Base-by-base conservation (phyloP, 2,113 vertebrate genomes). In the Heteronetta atricapilla region DNA sequence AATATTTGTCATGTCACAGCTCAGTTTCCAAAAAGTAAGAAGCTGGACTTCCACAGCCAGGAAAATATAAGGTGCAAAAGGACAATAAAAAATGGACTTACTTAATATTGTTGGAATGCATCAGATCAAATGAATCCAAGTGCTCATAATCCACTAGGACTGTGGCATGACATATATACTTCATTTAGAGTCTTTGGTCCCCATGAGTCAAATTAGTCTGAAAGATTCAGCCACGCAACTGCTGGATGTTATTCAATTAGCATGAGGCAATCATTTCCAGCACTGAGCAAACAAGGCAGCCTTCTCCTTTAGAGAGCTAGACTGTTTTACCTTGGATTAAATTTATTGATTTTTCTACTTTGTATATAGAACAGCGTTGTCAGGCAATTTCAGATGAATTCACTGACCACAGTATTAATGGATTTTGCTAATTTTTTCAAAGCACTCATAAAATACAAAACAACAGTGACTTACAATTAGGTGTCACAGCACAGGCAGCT, bases 251-350 rank as follows among this genome's bases (percentile, higher is more conserved):
- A 75, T 53, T 89, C 82, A 88, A 44, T 75, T 70, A 76, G 70
- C 19, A 17, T 82, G 52, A 96, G 78, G 75, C 78, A 90, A 72
- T 56, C 63, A 88, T 88, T 96, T 91, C 92, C 86, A 95, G 56
- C 10, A 70, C 83, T 89, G 74, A 53, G 79, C 62, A 82, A 55
- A 42, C 3, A 1, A 77, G 68, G 55, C 77, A 92, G 64, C 73
- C 68, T 62, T 55, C 73, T 53, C 68, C 92, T 90, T 72, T 42
- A n/a, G n/a, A 70, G 31, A 64, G 60, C 42, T 70, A 92, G 76
- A 85, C 50, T 26, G 59, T 58, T 96, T 73, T 76, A 94, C 86
- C 74, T 94, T 70, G 94, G 83, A 96, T 95, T 91, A 91, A 92
- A 89, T 4, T 3, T 55, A 94, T 95, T 2, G 28, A 94, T 93